Evolutionary conservation across 2,113 vertebrate genomes (phyloP).

Genomic region (Labeo catla): DNA sequence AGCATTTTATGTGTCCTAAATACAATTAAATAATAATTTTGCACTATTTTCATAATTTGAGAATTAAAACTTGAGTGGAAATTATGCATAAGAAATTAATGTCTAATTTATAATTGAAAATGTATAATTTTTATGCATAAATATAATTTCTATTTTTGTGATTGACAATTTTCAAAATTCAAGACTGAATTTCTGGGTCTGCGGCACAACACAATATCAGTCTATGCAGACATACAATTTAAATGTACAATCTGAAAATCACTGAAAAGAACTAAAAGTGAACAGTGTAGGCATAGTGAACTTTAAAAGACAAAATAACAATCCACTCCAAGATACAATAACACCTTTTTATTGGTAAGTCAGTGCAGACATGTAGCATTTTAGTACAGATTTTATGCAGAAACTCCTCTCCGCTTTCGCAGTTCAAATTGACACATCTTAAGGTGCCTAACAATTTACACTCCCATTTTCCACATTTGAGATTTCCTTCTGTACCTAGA

Average conservation of each 20-base stretch:
- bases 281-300: not conserved
- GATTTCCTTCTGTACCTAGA: not conserved
- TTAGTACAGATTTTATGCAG: conserved; percentile 3
- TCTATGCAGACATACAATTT: not conserved
- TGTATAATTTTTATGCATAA: not conserved
- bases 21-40: not conserved
- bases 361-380: not conserved
- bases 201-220: not conserved
- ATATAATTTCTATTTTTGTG: not conserved
- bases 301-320: not conserved
- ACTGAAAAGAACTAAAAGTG: not conserved
- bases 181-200: not conserved
- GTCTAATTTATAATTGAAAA: not conserved
- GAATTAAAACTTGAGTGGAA: not conserved
- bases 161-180: not conserved
- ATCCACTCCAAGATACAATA: not conserved
- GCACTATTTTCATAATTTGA: not conserved
- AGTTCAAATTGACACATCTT: not conserved
- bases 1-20: not conserved
- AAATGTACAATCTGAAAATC: not conserved
- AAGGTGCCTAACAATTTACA: conserved; percentile 10
- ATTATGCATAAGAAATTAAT: not conserved
- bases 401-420: not conserved
- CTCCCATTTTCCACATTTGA: conserved; percentile 1
- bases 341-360: not conserved